Evolutionary conservation across 2,113 vertebrate genomes (phyloP), one percentile per base, ranked within the genome.

Genomic region (Morone chrysops): DNA sequence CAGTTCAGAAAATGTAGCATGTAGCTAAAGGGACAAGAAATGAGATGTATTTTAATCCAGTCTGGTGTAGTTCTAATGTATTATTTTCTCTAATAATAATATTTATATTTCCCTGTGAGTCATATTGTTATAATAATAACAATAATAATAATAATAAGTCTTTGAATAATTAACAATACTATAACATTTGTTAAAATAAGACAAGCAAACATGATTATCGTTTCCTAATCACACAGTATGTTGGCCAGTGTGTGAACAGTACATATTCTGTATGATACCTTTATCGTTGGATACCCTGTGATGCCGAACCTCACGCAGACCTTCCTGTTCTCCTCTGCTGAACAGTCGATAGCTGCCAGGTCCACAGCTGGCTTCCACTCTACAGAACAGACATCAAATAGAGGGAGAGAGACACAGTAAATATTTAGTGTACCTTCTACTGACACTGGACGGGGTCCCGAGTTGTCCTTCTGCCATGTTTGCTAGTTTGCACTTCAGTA

Each of bases 311-410:
- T 17, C 3, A 0, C 25, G 88, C 96, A 96, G 43, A 93, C 41
- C 48, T 74, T 56, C 9, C 41, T 59, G 90, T 94, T 96, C 6
- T 60, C 76, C 1, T 80, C 59, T 0, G 78, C 60, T 3, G 92
- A 93, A 62, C 96, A 96, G 87, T 96, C 95, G 1, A 96, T 60
- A 9, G 92, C 96, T 72, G 93, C 94, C 72, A 96, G 75, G 0
- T 92, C 85, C 65, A 96, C 91, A 5, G 94, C 95, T 10, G 92
- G 94, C 68, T 92, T 94, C 96, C 96, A 96, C 54, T 96, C 96
- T 96, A 82, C 63, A 31, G 67, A 72, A 43, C 50, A 81, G 10
- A 87, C 31, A 77, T 50, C 56, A 87, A 72, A 85, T 14, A 82
- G 31, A 77, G 0, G 25, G 10, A 67, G 48, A 71, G n/a, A 76